phyloP scores from a whole-genome alignment of 1,140 invertebrate genomes.

The Drosophila nannoptera region DNA sequence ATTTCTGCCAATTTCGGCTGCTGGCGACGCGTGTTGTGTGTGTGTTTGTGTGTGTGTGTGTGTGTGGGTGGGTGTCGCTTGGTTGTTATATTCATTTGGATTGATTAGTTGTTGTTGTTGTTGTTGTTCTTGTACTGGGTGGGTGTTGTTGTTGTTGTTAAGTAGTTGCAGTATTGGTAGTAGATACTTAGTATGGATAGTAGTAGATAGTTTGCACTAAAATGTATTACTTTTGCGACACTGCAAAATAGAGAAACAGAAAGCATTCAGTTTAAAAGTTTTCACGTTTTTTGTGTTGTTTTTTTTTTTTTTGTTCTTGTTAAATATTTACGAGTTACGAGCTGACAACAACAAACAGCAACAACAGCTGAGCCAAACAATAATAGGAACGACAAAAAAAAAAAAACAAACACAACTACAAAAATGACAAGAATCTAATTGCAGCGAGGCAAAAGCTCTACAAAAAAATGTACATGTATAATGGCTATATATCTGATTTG shows the following conservation, averaged over 20 bases:
- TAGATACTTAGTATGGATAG: slow-evolving; percentile 48
- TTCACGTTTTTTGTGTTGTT: neutral
- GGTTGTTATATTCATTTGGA: slow-evolving; percentile 3
- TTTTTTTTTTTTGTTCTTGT: neutral
- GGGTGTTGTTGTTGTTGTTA: slow-evolving; percentile 30
- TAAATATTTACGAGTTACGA: neutral
- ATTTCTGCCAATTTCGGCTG: slow-evolving; percentile 33
- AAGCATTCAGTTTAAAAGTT: slow-evolving; percentile 59
- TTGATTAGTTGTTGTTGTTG: slow-evolving; percentile 7
- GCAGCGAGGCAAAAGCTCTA: neutral
- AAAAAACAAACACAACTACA: neutral
- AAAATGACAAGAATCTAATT: neutral
- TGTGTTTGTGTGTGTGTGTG: slow-evolving; percentile 5
- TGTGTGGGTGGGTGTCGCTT: slow-evolving; percentile 15
- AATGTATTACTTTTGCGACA: slow-evolving; percentile 75
- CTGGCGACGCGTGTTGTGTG: slow-evolving; percentile 20
- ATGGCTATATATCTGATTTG: no score
- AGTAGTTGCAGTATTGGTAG: slow-evolving; percentile 41
- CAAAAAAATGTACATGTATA: no score
- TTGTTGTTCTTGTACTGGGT: slow-evolving; percentile 35
- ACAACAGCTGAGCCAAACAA: slow-evolving; percentile 8
- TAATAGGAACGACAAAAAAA: slow-evolving; percentile 4
- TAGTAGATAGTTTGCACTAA: slow-evolving; percentile 47
- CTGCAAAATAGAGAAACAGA: slow-evolving; percentile 76
- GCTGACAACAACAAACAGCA: slow-evolving; percentile 16